Evolutionary conservation across 2,888 invertebrate species (phyloP), one percentile per base, ranked within the genome.

Genomic region (Anoplius nigerrimus): DNA sequence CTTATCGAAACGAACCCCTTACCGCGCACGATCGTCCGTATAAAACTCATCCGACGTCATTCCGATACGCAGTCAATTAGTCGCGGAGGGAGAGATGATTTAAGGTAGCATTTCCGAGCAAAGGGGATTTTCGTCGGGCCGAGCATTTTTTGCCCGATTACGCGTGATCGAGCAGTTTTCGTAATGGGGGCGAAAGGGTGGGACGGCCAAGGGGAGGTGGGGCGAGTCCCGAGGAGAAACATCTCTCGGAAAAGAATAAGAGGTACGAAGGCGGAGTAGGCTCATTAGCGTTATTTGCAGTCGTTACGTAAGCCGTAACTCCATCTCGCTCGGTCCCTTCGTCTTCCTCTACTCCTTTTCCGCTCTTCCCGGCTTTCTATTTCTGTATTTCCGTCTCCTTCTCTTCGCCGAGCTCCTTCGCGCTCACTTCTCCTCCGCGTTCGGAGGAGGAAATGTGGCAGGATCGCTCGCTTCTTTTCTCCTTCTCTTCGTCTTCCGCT

Each of bases 231-330:
- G n/a, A n/a, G 15, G 51, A 72, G 70, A 67, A 71, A 62, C 63
- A 60, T 69, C 73, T 70, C 71, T 54, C 48, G 71, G 60, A 75
- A 76, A 81, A 79, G 71, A 76, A 78, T 62, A 68, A 70, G 61
- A 67, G 56, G 61, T 72, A 71, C 74, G 80, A 79, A 84, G 83
- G 81, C 80, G 80, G 78, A 82, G 84, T 82, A 81, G 84, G 82
- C 85, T 87, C 88, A 87, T 88, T 88, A 88, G 86, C 85, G 87
- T 88, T 88, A 88, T 87, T 88, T 88, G 86, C 86, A 78, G 82
- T 82, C 84, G 84, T 88, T 88, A 87, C 85, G 84, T 88, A 88
- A 88, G 82, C 81, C 82, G 79, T 68, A 54, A 48, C 63, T 63
- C 64, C 60, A 60, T 75, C 73, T 72, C 71, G 54, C 68, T 72